Evolutionary conservation across 2,888 invertebrate genomes (phyloP), one percentile per base, ranked within the genome.

Genomic region (Macrophya alboannulata): DNA sequence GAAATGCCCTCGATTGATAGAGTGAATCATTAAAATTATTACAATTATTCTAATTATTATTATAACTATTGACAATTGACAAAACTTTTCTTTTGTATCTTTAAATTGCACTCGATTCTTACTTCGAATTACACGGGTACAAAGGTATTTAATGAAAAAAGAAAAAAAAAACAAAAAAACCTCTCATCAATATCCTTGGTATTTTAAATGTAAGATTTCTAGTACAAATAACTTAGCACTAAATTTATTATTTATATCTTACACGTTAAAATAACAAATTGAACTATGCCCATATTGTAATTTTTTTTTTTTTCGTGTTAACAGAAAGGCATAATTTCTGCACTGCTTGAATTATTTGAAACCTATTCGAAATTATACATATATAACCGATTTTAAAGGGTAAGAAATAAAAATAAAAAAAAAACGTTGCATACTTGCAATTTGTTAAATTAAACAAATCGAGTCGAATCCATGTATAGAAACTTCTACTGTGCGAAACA

Each of bases 71-170:
- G 43, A 17, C 43, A 43, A n/a, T 72, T 43, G 43, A 72, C 17
- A 31, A 43, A 37, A 21, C 74, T 45, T 45, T 25, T 4, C 9
- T 25, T 21, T n/a, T 74, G 37, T 21, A 74, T 45, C 72, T 21
- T 74, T 45, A 43, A 74, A 74, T 74, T 74, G 74, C 74, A 74
- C 74, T 74, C 68, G 25, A 74, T 6, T 10, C 45, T 21, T 48
- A 45, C 4, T 74, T 45, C 74, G 21, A 43, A 21, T 10, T 74
- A 25, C 40, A 74, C 25, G 31, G 31, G 17, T 17, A 17, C 17
- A n/a, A n/a, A 51, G 55, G 8, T 55, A 55, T 55, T n/a, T n/a
- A n/a, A n/a, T n/a, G n/a, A n/a, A n/a, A n/a, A n/a, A n/a, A n/a
- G n/a, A 8, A 55, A n/a, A 55, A 55, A 55, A 45, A 74, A 74